Conservation (phyloP, 2,797 vertebrate genomes). For the Neomorphus geoffroyi region DNA sequence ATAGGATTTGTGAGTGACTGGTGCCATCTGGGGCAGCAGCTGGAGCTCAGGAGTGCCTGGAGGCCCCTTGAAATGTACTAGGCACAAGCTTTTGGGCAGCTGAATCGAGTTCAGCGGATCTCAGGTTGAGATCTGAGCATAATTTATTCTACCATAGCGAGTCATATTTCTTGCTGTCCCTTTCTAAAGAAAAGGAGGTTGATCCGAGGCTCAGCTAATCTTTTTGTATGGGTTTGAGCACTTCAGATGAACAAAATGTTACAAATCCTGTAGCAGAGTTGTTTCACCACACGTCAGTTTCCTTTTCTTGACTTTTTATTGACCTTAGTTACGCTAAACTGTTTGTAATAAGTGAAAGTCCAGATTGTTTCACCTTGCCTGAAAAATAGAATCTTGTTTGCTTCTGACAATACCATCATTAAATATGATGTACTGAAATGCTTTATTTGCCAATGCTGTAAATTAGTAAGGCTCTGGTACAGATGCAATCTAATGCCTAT, state of each 20-base stretch:
- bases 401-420: neutral
- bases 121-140: neutral
- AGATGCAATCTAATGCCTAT: neutral
- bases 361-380: neutral
- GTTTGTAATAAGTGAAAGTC: neutral
- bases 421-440: neutral
- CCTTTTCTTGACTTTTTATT: neutral
- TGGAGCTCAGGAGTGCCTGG: neutral
- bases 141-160: neutral
- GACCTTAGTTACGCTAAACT: neutral
- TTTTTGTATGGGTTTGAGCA: neutral
- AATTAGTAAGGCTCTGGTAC: neutral
- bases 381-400: neutral
- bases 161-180: neutral
- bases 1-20: accelerated
- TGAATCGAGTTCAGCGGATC: accelerated
- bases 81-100: accelerated
- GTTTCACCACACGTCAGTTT: neutral
- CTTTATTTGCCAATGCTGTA: neutral
- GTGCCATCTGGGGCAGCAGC: neutral
- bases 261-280: neutral
- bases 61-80: neutral
- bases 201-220: neutral
- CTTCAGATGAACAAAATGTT: neutral
- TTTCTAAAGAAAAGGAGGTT: neutral